Evolutionary conservation across 2,113 vertebrate genomes (phyloP).

Genomic region (Phodopus roborovskii): DNA sequence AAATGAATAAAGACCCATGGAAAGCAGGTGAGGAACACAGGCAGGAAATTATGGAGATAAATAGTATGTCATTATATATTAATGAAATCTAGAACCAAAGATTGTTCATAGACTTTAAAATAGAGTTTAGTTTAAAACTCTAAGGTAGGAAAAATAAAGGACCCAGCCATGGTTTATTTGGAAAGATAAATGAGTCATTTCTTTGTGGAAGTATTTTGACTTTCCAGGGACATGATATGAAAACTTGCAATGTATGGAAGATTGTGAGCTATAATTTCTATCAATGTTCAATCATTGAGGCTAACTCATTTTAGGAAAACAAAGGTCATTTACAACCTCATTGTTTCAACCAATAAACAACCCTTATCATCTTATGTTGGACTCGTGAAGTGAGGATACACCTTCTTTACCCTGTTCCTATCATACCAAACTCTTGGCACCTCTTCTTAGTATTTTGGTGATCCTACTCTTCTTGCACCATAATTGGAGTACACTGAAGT

Average conservation of each 20-base stretch:
- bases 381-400: background rate
- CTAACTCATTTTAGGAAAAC: background rate
- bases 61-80: background rate
- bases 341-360: background rate
- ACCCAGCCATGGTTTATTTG: background rate
- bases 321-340: background rate
- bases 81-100: background rate
- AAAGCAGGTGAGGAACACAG: background rate
- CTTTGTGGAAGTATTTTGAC: background rate
- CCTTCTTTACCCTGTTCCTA: no score
- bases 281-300: background rate
- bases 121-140: background rate
- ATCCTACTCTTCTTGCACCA: background rate
- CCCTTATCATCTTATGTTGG: background rate
- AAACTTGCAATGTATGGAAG: background rate
- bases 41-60: background rate
- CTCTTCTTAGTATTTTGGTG: background rate
- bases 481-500: fast-evolving
- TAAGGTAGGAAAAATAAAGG: background rate
- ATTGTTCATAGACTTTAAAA: background rate
- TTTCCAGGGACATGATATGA: background rate
- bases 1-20: background rate
- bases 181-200: background rate
- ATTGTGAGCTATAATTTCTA: background rate
- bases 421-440: background rate